Evolutionary conservation across 2,797 vertebrate genomes (phyloP).

Genomic region (Ctenopoma multispine): DNA sequence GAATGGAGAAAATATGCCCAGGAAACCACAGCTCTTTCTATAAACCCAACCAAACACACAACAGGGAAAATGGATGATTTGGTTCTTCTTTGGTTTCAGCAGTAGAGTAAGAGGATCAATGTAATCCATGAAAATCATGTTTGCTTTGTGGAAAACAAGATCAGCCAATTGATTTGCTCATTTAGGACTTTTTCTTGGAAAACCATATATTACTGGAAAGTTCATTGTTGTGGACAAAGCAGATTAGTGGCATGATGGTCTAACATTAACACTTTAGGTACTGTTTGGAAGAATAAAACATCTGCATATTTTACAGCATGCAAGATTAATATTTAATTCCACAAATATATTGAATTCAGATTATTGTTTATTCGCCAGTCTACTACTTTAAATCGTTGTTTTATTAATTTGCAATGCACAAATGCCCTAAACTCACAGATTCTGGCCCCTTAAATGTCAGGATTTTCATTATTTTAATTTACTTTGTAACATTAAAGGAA

Average conservation of each 20-base stretch:
- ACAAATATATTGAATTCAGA: no score
- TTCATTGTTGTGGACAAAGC: background rate
- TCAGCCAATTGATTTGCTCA: conserved; percentile 51
- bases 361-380: no score
- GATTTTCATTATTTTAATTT: no score
- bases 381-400: no score
- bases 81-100: conserved; percentile 26
- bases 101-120: conserved; percentile 24
- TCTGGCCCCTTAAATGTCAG: no score
- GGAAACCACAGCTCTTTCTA: background rate
- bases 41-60: background rate
- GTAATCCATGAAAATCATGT: conserved; percentile 49
- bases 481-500: no score
- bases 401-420: no score
- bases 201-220: conserved; percentile 8
- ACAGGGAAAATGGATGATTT: background rate
- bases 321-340: no score
- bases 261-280: background rate
- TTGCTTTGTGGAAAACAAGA: conserved; percentile 37
- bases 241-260: background rate
- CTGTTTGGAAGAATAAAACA: background rate
- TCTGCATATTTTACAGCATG: no score
- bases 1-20: background rate
- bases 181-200: conserved; percentile 40
- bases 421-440: no score